Percentiles rank a stretch among this genome's conserved stretches.
Evolutionary conservation across 2,797 vertebrate species (phyloP).

Genomic region (Neostethus bicornis): DNA sequence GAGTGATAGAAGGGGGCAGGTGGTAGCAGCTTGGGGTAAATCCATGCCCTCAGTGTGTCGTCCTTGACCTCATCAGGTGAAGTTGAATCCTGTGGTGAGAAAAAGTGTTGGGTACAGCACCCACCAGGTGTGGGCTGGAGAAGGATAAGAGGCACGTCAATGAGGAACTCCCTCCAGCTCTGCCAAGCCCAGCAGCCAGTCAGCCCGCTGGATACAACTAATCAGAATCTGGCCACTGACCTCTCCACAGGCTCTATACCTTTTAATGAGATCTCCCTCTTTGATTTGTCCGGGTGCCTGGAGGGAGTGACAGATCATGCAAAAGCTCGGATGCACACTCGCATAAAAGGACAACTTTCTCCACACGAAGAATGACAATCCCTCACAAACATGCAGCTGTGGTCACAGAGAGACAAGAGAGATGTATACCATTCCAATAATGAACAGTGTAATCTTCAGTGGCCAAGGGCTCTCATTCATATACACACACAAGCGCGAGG

Average conservation of each 20-base stretch:
- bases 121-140: constrained; percentile 50
- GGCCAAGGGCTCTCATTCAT: constrained; percentile 32
- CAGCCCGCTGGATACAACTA: constrained; percentile 54
- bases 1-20: constrained; percentile 20
- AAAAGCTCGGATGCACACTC: constrained; percentile 33
- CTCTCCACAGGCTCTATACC: constrained; percentile 63
- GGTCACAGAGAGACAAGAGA: constrained; percentile 27
- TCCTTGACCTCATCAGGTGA: constrained; percentile 67
- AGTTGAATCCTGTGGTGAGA: constrained; percentile 27
- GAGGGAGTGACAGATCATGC: constrained; percentile 53
- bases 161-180: constrained; percentile 27
- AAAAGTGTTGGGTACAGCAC: constrained; percentile 23
- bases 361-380: constrained; percentile 31
- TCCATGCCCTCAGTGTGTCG: constrained; percentile 39
- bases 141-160: constrained; percentile 57
- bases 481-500: constrained; percentile 26
- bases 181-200: constrained; percentile 33
- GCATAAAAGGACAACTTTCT: constrained; percentile 15
- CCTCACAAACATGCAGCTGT: constrained; percentile 16
- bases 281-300: constrained; percentile 69
- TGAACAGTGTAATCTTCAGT: constrained; percentile 50
- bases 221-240: constrained; percentile 75
- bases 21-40: constrained; percentile 15
- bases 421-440: constrained; percentile 50
- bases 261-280: constrained; percentile 77